Evolutionary conservation across 1,140 invertebrate species (phyloP), one percentile per base, ranked within the genome.

Genomic region (Brachionus angularis): DNA sequence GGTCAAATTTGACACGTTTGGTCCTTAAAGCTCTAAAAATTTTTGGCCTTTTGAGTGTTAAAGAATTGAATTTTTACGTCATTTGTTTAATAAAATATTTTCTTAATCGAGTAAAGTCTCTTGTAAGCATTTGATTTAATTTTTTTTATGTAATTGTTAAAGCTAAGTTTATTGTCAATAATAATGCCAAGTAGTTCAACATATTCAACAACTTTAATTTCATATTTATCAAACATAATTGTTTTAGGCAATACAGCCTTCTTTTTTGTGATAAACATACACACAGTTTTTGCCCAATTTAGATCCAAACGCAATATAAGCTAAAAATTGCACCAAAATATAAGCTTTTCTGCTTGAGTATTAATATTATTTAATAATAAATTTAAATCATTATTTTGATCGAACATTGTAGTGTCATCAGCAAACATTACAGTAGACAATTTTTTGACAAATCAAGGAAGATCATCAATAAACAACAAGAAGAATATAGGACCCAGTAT

Each of bases 1-100:
- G 46, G 21, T 18, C 27, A 2, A 49, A 49, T 49, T 49, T 49
- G 10, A 49, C 46, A 49, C 46, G 1, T 18, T 23, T 23, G 46
- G 46, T 49, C 46, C 46, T 49, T 49, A 49, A 23, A 49, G 46
- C 18, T 49, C 21, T 49, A 49, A 49, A 49, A 49, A 49, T 23
- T 49, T 23, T 49, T 4, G 12, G 46, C 18, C 46, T 49, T 49
- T 49, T 49, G 46, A n/a, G 46, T 49, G n/a, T 49, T 21, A 21
- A 49, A 16, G 21, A 49, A 49, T 12, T 49, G 46, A 49, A 49
- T 23, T 49, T 49, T 49, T 14, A 49, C 46, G 21, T 49, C 21
- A 16, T 49, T 49, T 49, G 46, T 16, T 8, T 16, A 21, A 23
- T 49, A 49, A 49, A 49, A 49, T 23, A 49, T 14, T 49, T 18